phyloP scores from a whole-genome alignment of 1,140 invertebrate species.

The Drosophila baimaii region DNA sequence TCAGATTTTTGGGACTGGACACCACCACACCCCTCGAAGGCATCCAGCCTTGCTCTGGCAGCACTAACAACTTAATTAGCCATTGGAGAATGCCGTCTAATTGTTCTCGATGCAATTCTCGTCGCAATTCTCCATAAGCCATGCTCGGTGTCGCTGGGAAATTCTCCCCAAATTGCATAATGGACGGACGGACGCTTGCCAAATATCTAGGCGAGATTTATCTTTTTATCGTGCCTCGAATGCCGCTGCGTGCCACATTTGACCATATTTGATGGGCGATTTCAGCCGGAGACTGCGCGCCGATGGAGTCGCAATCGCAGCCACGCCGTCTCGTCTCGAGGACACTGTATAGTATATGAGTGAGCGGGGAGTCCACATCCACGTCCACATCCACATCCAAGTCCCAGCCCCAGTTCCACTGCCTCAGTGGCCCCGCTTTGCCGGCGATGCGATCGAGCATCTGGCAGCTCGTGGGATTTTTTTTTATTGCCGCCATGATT shows the following conservation, averaged over 20 bases:
- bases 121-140: slow-evolving; percentile 6
- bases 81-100: slow-evolving; percentile 65
- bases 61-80: slow-evolving; percentile 68
- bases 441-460: slow-evolving; percentile 25
- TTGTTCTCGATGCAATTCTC: slow-evolving; percentile 53
- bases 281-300: slow-evolving; percentile 21
- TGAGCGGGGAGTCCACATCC: slow-evolving; percentile 1
- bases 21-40: slow-evolving; percentile 10
- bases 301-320: slow-evolving; percentile 25
- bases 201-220: slow-evolving; percentile 53
- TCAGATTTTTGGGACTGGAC: slow-evolving; percentile 10
- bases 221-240: slow-evolving; percentile 58
- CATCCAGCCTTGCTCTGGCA: slow-evolving; percentile 32
- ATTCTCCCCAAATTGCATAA: slow-evolving; percentile 57
- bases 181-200: slow-evolving; percentile 28
- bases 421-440: slow-evolving; percentile 17
- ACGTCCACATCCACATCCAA: neutral
- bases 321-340: slow-evolving; percentile 51
- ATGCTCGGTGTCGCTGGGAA: slow-evolving; percentile 34
- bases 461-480: slow-evolving; percentile 60
- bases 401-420: slow-evolving; percentile 19
- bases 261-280: slow-evolving; percentile 71
- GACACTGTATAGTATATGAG: slow-evolving; percentile 35
- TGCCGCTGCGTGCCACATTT: slow-evolving; percentile 76
- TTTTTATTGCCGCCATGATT: slow-evolving; percentile 36